Base-by-base conservation (phyloP, 2,888 invertebrate species). In the Dasysyrphus tricinctus region DNA sequence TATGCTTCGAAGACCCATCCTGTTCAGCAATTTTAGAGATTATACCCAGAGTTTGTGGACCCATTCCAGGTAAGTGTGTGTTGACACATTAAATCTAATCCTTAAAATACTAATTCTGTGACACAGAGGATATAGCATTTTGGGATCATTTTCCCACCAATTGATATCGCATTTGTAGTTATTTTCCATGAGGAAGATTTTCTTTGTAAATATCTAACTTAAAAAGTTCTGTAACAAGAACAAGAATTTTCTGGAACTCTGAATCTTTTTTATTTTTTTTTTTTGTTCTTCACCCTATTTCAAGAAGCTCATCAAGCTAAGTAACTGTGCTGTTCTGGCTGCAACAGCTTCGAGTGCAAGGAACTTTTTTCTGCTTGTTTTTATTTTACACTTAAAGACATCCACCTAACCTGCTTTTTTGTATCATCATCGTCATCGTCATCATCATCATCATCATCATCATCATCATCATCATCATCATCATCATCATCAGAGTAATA, bases 21-120 rank as follows among this genome's bases (percentile, higher is more conserved):
- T 98, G 98, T 93, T 96, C 97, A 89, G 96, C 97, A 88, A 97
- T 97, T 92, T 93, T 97, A 92, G 97, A 97, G 93, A 97, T 97
- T 91, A 97, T 97, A 91, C 97, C 97, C 75, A 94, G 97, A 90
- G 97, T 97, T 89, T 98, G 97, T 93, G 97, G 97, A 88, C 96
- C 97, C 88, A 97, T 97, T 94, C 95, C 97, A 92, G 97, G 97
- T 97, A 93, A 96, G 95, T 94, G 73, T 47, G 24, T 42, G 9
- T 37, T 19, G 51, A 51, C 12, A 51, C 12, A 54, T 51, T 24
- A 37, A 34, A 47, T 67, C 5, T 1, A n/a, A 49, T 67, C 32
- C 47, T 65, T 42, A 11, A 12, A 24, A 32, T 5, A 63, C 3
- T 67, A 29, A 49, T 49, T 67, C n/a, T 19, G n/a, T 2, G 6